Base-by-base conservation (phyloP, 2,888 invertebrate species). In the Eilema depressum region DNA sequence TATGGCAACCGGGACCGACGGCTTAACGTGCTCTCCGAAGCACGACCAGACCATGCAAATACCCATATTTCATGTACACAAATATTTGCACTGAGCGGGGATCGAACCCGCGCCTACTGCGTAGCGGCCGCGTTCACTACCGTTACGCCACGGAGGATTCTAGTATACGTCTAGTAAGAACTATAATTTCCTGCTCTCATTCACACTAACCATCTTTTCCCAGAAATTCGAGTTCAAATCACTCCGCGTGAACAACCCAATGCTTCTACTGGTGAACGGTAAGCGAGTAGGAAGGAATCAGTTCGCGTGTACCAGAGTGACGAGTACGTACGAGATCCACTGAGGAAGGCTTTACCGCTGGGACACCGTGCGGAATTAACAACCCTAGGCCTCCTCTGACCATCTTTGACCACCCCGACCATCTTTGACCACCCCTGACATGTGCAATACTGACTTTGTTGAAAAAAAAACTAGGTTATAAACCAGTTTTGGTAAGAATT, bases 211-310 rank as follows among this genome's bases (percentile, higher is more conserved):
- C 14, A 64, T 64, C 23, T 61, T 11, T 47, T 1, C 82, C 41
- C 96, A 98, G 98, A 95, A 93, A 78, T 97, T 97, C 87, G 95
- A 96, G 77, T 98, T 97, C 91, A 96, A 96, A 81, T 96, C 97
- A 66, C 96, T 98, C 72, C 96, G 98, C 70, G 97, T 98, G n/a
- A 97, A 97, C 91, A 97, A 96, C 74, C 98, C 98, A 0, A 89
- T 97, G 77, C 92, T 96, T 47, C 90, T 98, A 82, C 96, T 97
- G 17, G 96, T 98, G 61, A 98, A 98, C 88, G 97, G 98, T 0
- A 97, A 96, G 85, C 97, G 97, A 81, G 93, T 97, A n/a, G 96
- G 96, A n/a, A 93, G 95, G 66, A 96, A 96, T 77, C 96, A 97
- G 83, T 96, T 96, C 88, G 97, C 97, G 0, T 95, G 96, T 80